Evolutionary conservation across 2,113 vertebrate genomes (phyloP).

Genomic region (Aldabrachelys gigantea): DNA sequence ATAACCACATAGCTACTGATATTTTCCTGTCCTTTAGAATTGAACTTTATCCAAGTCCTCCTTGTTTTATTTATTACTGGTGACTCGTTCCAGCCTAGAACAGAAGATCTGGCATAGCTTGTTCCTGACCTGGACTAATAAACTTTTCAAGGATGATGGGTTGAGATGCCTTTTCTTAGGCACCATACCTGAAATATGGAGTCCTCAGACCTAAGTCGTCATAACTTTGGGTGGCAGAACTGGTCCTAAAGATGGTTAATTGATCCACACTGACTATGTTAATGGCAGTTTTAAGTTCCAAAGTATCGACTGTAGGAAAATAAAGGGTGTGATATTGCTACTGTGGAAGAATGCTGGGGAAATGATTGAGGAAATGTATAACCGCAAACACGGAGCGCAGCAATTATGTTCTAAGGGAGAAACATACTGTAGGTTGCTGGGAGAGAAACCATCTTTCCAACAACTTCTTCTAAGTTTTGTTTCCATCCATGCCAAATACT

Average conservation of each 20-base stretch:
- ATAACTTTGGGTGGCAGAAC: rapidly evolving
- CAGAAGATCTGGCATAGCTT: rapidly evolving
- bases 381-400: rapidly evolving
- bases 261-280: rapidly evolving
- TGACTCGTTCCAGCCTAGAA: background rate
- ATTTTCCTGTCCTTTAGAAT: background rate
- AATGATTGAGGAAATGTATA: background rate
- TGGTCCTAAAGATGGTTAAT: background rate
- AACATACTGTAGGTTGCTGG: background rate
- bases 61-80: rapidly evolving
- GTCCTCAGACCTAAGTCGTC: background rate
- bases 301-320: rapidly evolving
- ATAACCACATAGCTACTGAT: rapidly evolving
- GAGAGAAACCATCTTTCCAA: background rate
- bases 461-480: background rate
- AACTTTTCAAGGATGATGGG: rapidly evolving
- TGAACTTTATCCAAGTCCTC: background rate
- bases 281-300: rapidly evolving
- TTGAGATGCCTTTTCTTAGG: background rate
- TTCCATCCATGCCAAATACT: background rate
- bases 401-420: rapidly evolving
- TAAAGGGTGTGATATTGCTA: rapidly evolving
- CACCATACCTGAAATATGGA: background rate
- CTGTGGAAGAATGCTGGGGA: background rate
- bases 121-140: background rate